Evolutionary conservation across 2,113 vertebrate genomes (phyloP).

Genomic region (rabbit (Oryctolagus cuniculus)): DNA sequence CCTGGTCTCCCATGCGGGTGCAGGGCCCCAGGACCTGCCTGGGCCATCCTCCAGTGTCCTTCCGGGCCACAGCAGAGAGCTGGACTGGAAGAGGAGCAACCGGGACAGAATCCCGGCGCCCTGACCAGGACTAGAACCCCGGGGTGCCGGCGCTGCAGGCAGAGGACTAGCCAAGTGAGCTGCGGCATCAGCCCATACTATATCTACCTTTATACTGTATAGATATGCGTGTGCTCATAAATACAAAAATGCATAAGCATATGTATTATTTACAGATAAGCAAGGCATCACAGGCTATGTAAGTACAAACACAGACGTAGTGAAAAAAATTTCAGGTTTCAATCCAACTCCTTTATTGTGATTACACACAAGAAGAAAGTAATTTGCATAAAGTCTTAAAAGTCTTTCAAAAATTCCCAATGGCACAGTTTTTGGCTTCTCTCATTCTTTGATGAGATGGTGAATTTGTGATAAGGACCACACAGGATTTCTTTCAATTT

Average conservation of each 20-base stretch:
- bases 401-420: slow-evolving; percentile 44
- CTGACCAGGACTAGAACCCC: too few species aligned
- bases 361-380: slow-evolving; percentile 56
- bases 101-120: too few species aligned
- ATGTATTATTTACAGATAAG: slow-evolving; percentile 56
- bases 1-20: not conserved
- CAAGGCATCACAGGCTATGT: not conserved
- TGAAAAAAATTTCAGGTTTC: slow-evolving; percentile 55
- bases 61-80: too few species aligned
- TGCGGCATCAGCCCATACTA: not conserved
- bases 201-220: not conserved
- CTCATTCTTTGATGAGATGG: slow-evolving; percentile 17
- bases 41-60: too few species aligned
- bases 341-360: slow-evolving; percentile 54
- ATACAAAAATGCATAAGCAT: slow-evolving; percentile 44
- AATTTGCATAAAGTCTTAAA: slow-evolving; percentile 58
- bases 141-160: too few species aligned
- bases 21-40: too few species aligned
- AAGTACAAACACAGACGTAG: slow-evolving; percentile 27
- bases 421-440: slow-evolving; percentile 18
- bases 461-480: slow-evolving; percentile 47
- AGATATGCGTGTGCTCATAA: not conserved
- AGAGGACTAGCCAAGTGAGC: too few species aligned
- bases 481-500: slow-evolving; percentile 10
- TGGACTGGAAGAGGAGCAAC: too few species aligned